phyloP scores from a whole-genome alignment of 2,888 invertebrate species.

The Pseudanteris insignis region DNA sequence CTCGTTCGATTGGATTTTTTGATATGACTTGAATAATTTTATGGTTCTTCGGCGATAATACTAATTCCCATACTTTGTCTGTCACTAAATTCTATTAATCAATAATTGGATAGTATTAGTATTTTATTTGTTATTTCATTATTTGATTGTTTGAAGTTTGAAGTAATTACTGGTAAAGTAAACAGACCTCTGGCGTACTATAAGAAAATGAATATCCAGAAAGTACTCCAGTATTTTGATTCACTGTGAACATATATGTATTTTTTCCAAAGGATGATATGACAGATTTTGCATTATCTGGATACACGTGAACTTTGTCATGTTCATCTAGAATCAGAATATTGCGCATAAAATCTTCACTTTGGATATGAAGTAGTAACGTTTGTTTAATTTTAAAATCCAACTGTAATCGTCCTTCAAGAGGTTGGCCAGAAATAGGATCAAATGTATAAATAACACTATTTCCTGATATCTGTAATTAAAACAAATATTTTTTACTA shows the following conservation, averaged over 20 bases:
- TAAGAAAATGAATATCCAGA: conserved; percentile 72
- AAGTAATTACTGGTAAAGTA: neutral
- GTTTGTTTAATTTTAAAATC: conserved; percentile 79
- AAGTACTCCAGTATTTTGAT: conserved; percentile 70
- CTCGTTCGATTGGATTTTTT: conserved; percentile 77
- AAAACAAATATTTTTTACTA: too few species aligned
- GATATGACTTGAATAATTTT: conserved; percentile 73
- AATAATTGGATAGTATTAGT: too few species aligned
- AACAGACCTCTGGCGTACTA: conserved; percentile 62
- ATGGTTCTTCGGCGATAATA: conserved; percentile 71
- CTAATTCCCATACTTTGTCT: conserved; percentile 75
- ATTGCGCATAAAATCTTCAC: conserved; percentile 80
- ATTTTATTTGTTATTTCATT: too few species aligned
- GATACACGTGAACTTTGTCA: conserved; percentile 76
- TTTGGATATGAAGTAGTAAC: conserved; percentile 75
- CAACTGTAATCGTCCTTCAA: conserved; percentile 70
- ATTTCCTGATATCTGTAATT: conserved; percentile 70
- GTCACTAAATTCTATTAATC: conserved; percentile 71
- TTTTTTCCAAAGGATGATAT: conserved; percentile 68
- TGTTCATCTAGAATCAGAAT: conserved; percentile 78
- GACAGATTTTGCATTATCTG: conserved; percentile 68
- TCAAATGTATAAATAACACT: conserved; percentile 84
- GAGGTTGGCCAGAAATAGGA: conserved; percentile 84
- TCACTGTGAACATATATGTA: conserved; percentile 75
- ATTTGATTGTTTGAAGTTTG: neutral